phyloP scores from a whole-genome alignment of 2,888 invertebrate genomes.

The Pseudoips prasinana region DNA sequence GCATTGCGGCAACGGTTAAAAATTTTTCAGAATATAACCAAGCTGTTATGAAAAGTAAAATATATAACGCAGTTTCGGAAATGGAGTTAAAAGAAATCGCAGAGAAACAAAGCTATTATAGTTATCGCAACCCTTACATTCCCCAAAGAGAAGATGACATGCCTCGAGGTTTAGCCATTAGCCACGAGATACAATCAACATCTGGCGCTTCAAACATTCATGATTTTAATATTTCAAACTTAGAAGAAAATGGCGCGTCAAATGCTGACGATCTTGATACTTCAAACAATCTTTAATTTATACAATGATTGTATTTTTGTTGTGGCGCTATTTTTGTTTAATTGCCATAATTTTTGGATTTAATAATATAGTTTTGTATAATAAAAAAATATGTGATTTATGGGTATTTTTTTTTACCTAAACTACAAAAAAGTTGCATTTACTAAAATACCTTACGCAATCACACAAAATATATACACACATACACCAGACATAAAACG shows the following conservation, averaged over 20 bases:
- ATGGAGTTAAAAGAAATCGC: slow-evolving; percentile 22
- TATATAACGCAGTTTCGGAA: slow-evolving; percentile 27
- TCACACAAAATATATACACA: too few relatives aligned
- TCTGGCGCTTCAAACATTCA: slow-evolving; percentile 15
- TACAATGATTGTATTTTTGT: slow-evolving; percentile 18
- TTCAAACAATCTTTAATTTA: slow-evolving; percentile 18
- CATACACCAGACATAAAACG: too few relatives aligned
- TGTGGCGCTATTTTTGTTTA: slow-evolving; percentile 16
- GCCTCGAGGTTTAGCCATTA: slow-evolving; percentile 15
- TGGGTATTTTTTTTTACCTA: slow-evolving; percentile 15
- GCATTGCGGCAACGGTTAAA: slow-evolving; percentile 28
- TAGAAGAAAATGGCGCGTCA: slow-evolving; percentile 13
- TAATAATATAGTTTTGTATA: slow-evolving; percentile 13
- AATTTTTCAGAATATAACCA: slow-evolving; percentile 26
- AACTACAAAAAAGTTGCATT: slow-evolving; percentile 16
- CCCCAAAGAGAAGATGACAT: slow-evolving; percentile 17
- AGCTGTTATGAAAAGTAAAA: slow-evolving; percentile 25
- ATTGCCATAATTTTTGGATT: slow-evolving; percentile 17
- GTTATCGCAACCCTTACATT: slow-evolving; percentile 18
- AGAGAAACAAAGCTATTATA: slow-evolving; percentile 15
- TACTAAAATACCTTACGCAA: too few relatives aligned
- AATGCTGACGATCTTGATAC: slow-evolving; percentile 17
- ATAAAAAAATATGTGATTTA: slow-evolving; percentile 18
- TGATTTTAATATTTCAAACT: slow-evolving; percentile 16
- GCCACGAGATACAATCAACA: slow-evolving; percentile 14